Evolutionary conservation across 2,113 vertebrate species (phyloP).

Genomic region (Charadrius vociferus): DNA sequence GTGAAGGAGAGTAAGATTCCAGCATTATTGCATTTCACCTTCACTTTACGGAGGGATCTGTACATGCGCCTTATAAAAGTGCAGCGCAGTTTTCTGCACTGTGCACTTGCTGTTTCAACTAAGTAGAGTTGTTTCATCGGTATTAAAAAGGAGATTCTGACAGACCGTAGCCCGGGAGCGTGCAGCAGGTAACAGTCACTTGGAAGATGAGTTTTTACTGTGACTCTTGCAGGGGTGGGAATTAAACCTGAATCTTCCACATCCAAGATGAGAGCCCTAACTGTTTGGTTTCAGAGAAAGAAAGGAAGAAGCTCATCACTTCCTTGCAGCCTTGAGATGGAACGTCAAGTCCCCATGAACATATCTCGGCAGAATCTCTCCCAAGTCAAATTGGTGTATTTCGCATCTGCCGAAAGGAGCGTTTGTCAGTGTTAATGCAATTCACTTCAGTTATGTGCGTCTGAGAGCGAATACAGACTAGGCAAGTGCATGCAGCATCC

Average conservation of each 20-base stretch:
- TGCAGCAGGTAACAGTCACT: background rate
- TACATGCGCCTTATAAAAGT: background rate
- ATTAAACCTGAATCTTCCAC: background rate
- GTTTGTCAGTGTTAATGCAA: background rate
- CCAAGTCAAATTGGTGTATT: background rate
- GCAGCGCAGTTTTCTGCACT: background rate
- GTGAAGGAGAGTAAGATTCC: background rate
- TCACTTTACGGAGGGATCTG: background rate
- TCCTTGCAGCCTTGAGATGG: background rate
- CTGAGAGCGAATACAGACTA: background rate
- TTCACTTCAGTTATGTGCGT: background rate
- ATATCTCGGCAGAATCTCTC: background rate
- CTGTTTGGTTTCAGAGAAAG: background rate
- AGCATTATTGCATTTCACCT: fast-evolving
- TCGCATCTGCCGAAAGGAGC: background rate
- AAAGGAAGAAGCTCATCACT: background rate
- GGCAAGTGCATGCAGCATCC: background rate
- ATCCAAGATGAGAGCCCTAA: background rate
- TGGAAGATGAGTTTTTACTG: background rate
- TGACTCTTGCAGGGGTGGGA: background rate
- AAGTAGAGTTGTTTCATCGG: background rate
- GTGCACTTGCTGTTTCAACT: background rate
- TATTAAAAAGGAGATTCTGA: background rate
- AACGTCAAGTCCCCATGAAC: background rate
- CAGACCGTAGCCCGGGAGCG: background rate